These are phyloP conservation scores for Peromyscus nudipes DNA, from an alignment of 2,797 vertebrate species.

Conservation along the genomic window DNA sequence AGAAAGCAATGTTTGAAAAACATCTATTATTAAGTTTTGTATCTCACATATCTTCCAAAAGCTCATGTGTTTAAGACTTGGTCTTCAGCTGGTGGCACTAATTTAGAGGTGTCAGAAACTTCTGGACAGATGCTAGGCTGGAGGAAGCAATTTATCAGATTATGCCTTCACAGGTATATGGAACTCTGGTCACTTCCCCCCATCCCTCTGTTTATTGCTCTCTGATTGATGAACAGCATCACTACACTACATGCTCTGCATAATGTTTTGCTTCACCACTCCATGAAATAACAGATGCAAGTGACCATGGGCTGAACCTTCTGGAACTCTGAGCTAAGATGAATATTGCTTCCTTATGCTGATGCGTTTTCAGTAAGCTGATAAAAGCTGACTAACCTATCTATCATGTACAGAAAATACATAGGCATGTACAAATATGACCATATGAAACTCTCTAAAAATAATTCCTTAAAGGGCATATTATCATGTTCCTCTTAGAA, in stretches of 20 bases:
- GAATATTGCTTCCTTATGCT: not conserved
- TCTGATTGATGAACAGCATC: not conserved
- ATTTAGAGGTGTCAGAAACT: not conserved
- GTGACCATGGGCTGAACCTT: not conserved
- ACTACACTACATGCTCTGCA: not conserved
- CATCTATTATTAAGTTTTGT: not conserved
- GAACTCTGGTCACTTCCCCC: not conserved
- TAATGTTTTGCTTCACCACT: not conserved
- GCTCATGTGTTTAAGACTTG: not conserved
- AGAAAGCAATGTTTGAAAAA: not conserved
- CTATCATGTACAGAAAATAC: not conserved
- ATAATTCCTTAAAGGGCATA: slow-evolving; percentile 1
- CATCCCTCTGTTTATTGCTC: too few species aligned
- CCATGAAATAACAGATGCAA: not conserved
- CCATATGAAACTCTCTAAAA: not conserved
- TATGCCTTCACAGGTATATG: not conserved
- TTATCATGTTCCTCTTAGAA: not conserved
- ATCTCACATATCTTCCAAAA: not conserved
- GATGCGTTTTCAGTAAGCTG: not conserved
- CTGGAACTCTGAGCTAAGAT: not conserved
- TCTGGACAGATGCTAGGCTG: not conserved
- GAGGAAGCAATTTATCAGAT: not conserved
- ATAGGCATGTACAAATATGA: not conserved
- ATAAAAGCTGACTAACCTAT: not conserved
- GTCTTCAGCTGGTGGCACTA: not conserved